A percentile compares a stretch with the other conserved stretches of the same genome.
Conservation (phyloP, 1,140 invertebrate genomes). For the Ostrea denselamellosa region DNA sequence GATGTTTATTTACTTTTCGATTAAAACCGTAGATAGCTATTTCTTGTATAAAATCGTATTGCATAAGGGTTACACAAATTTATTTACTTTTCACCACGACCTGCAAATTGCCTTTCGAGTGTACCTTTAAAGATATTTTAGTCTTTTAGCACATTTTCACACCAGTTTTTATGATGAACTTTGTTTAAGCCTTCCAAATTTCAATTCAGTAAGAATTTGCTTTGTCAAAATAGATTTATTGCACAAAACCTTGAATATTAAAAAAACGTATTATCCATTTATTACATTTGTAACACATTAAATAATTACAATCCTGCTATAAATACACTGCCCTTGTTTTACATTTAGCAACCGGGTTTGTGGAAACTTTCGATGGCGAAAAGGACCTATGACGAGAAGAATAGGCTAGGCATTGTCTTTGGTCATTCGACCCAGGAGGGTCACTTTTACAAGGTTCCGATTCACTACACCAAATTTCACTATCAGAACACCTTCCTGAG, state of each 20-base stretch:
- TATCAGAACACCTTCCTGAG: constrained; percentile 56
- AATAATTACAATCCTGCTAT: not conserved
- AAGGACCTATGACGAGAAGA: not conserved
- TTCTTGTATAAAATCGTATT: constrained; percentile 26
- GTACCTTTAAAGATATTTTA: constrained; percentile 19
- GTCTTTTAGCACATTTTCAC: not conserved
- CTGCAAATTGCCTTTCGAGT: constrained; percentile 31
- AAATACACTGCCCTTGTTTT: constrained; percentile 14
- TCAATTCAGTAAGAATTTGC: not conserved
- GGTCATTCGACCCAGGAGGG: not conserved
- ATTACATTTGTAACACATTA: not conserved
- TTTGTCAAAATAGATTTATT: constrained; percentile 19
- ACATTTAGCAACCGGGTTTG: not conserved
- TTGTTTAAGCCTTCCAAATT: not conserved
- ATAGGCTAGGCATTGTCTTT: not conserved
- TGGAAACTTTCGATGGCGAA: not conserved
- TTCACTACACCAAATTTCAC: constrained; percentile 57
- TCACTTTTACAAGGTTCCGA: constrained; percentile 39
- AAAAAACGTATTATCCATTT: not conserved
- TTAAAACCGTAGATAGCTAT: constrained; percentile 29
- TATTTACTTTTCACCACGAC: constrained; percentile 29
- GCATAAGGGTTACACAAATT: constrained; percentile 35
- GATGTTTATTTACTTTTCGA: constrained; percentile 31
- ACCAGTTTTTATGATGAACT: not conserved
- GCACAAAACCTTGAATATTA: constrained; percentile 15